A percentile compares a stretch with the other conserved stretches of the same genome.
These are phyloP conservation scores for Brachionus asplanchnoidis DNA, from an alignment of 1,140 invertebrate species.

Conservation along the genomic window DNA sequence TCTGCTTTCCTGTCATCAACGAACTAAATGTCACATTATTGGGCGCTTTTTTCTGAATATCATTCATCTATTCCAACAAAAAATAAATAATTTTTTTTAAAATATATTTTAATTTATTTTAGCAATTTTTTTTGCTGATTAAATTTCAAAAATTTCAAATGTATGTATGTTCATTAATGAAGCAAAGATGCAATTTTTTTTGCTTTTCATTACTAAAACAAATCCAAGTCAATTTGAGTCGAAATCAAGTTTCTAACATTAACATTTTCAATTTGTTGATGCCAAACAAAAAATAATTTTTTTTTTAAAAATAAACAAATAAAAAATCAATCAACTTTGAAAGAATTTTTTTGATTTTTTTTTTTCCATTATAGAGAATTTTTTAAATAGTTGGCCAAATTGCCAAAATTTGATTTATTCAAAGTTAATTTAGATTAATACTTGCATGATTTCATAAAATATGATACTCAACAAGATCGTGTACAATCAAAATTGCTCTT, in stretches of 20 bases:
- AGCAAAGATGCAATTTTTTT: background rate
- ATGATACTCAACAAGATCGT: background rate
- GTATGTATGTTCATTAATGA: background rate
- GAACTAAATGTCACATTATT: slow-evolving; percentile 25
- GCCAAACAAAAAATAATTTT: background rate
- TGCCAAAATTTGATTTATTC: background rate
- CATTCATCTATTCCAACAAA: slow-evolving; percentile 4
- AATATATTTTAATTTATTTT: background rate
- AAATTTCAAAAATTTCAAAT: background rate
- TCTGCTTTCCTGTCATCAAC: background rate
- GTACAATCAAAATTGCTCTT: background rate
- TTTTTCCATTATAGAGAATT: no score
- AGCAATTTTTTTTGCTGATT: background rate
- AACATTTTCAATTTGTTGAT: background rate
- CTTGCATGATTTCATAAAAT: no score
- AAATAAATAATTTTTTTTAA: background rate
- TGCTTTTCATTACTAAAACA: background rate
- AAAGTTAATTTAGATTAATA: background rate
- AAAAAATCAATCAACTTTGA: background rate
- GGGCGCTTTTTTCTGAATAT: background rate
- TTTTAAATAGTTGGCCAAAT: background rate
- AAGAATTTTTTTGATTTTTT: no score
- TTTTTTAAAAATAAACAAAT: background rate
- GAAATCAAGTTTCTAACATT: background rate
- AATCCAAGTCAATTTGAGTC: background rate